Base-by-base conservation (phyloP, 1,140 invertebrate species). In the Aphidius gifuensis region DNA sequence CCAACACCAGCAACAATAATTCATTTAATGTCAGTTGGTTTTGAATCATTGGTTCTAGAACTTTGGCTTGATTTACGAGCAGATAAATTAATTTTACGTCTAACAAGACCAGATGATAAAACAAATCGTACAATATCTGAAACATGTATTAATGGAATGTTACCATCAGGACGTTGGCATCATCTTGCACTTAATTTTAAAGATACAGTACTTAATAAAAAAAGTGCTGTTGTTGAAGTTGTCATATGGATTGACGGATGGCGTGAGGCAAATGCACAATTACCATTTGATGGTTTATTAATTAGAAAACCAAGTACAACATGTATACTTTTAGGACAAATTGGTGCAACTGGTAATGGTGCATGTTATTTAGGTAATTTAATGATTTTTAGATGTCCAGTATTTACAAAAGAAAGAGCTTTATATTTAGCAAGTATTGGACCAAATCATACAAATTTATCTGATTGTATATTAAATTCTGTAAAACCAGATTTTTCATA, bases 141-240 rank as follows among this genome's bases (percentile, higher is more conserved):
- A 68, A 81, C 82, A 38, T 82, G 81, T 5, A 75, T 85, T 16
- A 81, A 74, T 49, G 79, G 77, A 11, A 75, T 80, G 47, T 64
- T 86, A 43, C 74, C 83, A 16, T 75, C 80, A 4, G 79, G 80
- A 45, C 71, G 77, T 6, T 88, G 87, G 86, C 82, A 83, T 66
- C 84, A 86, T 70, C 69, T 89, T 45, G 84, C 85, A 32, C 70
- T 88, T 23, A 87, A 86, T 73, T 81, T 87, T 38, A 80, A 82
- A 67, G 86, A 87, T 66, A 82, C 78, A 0, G 76, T 87, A 45
- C 77, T 79, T 5, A 80, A 82, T 61, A 82, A 84, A 64, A 80
- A 82, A 7, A 83, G 81, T 60, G 86, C 86, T 58, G 82, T 83
- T 51, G 80, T 87, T 23, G 80, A 87, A 74, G 85, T 88, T 39